Conservation (phyloP, 1,140 invertebrate species). For the Drosophila asahinai region DNA sequence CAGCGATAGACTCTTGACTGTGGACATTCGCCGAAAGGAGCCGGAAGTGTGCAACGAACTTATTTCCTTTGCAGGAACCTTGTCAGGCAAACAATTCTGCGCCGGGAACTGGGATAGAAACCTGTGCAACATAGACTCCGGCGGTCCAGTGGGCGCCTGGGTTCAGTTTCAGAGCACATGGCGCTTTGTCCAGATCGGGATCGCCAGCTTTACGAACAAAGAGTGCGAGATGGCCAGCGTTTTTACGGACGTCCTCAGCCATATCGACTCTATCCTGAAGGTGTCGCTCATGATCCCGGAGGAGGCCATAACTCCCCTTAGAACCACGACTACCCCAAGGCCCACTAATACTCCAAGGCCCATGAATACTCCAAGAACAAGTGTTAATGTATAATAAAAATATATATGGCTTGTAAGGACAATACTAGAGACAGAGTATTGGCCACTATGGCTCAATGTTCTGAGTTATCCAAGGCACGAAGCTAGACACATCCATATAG, state of each 20-base stretch:
- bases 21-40: neutral
- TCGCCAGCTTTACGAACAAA: conserved; percentile 2
- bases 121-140: neutral
- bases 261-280: neutral
- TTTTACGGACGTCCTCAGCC: neutral
- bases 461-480: neutral
- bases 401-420: too few species aligned
- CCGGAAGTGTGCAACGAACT: neutral
- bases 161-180: neutral
- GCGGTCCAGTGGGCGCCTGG: neutral
- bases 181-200: neutral
- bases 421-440: too few species aligned
- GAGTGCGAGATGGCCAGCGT: neutral
- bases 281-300: neutral
- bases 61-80: neutral
- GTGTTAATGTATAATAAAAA: too few species aligned
- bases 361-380: too few species aligned
- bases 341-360: too few species aligned
- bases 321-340: too few species aligned
- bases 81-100: neutral
- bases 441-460: neutral
- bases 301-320: too few species aligned
- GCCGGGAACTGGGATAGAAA: neutral
- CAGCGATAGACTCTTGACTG: neutral
- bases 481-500: neutral